Conservation (phyloP, 2,888 invertebrate genomes). For the Amphipyra tragopoginis region DNA sequence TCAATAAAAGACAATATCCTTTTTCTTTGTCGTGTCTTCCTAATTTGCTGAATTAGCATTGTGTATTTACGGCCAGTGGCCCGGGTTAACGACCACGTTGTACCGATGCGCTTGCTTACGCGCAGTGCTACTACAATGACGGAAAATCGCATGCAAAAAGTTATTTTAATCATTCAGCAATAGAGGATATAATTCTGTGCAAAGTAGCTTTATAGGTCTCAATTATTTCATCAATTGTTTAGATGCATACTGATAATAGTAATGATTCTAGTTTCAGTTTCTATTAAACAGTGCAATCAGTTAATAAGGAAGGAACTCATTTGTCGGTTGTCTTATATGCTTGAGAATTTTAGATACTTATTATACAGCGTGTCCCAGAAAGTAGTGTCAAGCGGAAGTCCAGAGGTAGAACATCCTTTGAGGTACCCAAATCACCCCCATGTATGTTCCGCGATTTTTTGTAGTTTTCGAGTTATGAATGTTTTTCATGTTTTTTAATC, state of each 20-base stretch:
- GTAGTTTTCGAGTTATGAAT: too few species aligned
- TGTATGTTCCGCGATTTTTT: too few species aligned
- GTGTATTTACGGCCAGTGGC: slow-evolving; percentile 55
- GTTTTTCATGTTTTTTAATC: too few species aligned
- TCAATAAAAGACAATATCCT: slow-evolving; percentile 25
- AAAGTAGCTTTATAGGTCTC: slow-evolving; percentile 10
- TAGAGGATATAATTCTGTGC: slow-evolving; percentile 29
- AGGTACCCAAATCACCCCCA: too few species aligned
- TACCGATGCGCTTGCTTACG: slow-evolving; percentile 49
- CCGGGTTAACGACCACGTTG: slow-evolving; percentile 64
- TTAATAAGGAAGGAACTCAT: slow-evolving; percentile 11
- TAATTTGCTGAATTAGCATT: slow-evolving; percentile 64
- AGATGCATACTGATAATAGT: slow-evolving; percentile 33
- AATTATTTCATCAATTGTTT: slow-evolving; percentile 49
- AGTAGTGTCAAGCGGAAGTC: too few species aligned
- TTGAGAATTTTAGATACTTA: background rate
- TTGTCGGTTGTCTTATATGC: background rate
- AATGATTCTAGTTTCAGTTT: slow-evolving; percentile 26
- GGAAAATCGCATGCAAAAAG: slow-evolving; percentile 22
- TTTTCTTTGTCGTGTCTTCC: slow-evolving; percentile 53
- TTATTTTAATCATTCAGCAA: background rate
- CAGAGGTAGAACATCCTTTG: too few species aligned
- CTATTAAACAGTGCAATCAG: slow-evolving; percentile 22
- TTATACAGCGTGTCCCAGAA: too few species aligned
- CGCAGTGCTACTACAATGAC: slow-evolving; percentile 38